These are phyloP conservation scores for Antheraea pernyi DNA, from an alignment of 1,140 invertebrate genomes.

Conservation along the genomic window DNA sequence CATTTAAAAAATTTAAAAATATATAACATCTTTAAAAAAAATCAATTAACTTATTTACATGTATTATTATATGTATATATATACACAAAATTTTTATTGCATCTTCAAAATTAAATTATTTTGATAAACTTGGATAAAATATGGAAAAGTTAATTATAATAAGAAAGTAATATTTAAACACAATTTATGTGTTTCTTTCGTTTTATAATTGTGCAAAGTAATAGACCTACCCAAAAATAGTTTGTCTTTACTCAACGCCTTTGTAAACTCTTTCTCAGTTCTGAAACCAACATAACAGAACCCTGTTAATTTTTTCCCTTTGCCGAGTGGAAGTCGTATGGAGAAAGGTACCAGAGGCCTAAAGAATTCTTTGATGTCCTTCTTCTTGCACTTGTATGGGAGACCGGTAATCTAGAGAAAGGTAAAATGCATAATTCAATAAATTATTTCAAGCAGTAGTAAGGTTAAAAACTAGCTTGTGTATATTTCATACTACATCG, in stretches of 20 bases:
- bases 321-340: conserved; percentile 85
- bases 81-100: no score
- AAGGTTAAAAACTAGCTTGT: no score
- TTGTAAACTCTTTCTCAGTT: conserved; percentile 89
- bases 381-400: conserved; percentile 87
- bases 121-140: no score
- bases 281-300: conserved; percentile 95
- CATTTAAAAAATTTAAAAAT: conserved; percentile 1
- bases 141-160: no score
- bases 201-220: background rate
- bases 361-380: conserved; percentile 92
- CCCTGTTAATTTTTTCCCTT: conserved; percentile 84
- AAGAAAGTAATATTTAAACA: no score
- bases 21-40: no score
- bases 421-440: conserved; percentile 12
- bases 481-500: no score
- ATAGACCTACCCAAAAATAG: conserved; percentile 87
- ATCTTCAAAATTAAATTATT: no score
- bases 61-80: no score
- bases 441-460: background rate
- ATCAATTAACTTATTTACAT: no score
- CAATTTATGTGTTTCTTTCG: no score
- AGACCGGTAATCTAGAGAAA: conserved; percentile 81
- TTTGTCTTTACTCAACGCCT: conserved; percentile 92
- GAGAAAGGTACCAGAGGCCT: conserved; percentile 88